phyloP scores from a whole-genome alignment of 2,888 invertebrate species.

The Ceramica pisi region DNA sequence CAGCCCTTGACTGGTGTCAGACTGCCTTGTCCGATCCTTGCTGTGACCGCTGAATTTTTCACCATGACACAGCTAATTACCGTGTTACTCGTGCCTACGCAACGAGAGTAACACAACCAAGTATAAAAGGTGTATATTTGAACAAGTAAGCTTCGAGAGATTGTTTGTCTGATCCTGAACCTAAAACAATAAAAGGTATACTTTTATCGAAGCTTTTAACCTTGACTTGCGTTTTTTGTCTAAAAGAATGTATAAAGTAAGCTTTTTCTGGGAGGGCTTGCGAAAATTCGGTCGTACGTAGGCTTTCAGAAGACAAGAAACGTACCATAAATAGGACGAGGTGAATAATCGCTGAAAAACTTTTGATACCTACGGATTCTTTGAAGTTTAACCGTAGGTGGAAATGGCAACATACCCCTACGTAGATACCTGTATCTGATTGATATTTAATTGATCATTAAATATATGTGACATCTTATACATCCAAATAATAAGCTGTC shows the following conservation, averaged over 20 bases:
- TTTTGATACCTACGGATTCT: slow-evolving; percentile 11
- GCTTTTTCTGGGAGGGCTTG: slow-evolving; percentile 18
- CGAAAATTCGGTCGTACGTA: slow-evolving; percentile 15
- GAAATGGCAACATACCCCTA: neutral
- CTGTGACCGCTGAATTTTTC: too few relatives aligned
- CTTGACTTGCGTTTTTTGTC: slow-evolving; percentile 41
- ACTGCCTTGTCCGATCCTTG: too few relatives aligned
- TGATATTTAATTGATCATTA: neutral
- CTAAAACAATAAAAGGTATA: slow-evolving; percentile 56
- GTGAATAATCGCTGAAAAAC: slow-evolving; percentile 23
- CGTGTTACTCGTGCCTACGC: neutral
- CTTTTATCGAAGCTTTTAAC: slow-evolving; percentile 45
- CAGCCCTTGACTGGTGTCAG: too few relatives aligned
- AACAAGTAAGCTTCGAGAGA: slow-evolving; percentile 29
- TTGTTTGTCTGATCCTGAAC: slow-evolving; percentile 57
- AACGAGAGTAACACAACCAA: slow-evolving; percentile 2
- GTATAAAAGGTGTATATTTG: slow-evolving; percentile 37
- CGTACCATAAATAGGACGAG: slow-evolving; percentile 23
- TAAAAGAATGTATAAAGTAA: slow-evolving; percentile 32
- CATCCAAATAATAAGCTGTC: neutral
- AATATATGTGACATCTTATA: neutral
- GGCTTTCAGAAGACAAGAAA: neutral
- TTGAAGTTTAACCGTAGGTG: slow-evolving; percentile 4
- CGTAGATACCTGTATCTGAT: neutral
- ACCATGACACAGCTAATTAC: too few relatives aligned